Evolutionary conservation across 2,888 invertebrate species (phyloP), one percentile per base, ranked within the genome.

Genomic region (Megastigmus dorsalis): DNA sequence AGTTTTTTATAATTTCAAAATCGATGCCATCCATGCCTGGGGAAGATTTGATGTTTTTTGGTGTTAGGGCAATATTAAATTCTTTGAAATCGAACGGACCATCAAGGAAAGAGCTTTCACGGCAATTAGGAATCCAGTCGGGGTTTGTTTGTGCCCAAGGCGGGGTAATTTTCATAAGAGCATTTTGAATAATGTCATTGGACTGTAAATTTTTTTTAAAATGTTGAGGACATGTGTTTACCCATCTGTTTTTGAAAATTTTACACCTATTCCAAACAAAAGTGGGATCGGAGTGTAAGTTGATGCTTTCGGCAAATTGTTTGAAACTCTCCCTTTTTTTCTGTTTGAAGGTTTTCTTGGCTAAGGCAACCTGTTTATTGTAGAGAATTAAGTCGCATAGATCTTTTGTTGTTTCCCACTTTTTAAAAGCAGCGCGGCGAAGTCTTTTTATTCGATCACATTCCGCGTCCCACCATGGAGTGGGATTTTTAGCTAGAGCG

Each of bases 1-100:
- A n/a, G n/a, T n/a, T n/a, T n/a, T 28, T 38, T 54, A 67, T 18
- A 23, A 38, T 33, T 7, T 30, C 18, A 43, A n/a, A 67, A 28
- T 67, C 67, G 26, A 67, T 45, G 20, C 38, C 23, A 26, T 67
- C 67, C 15, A 15, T 23, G 3, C 67, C 67, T 15, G 67, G 43
- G 5, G 67, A 13, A 9, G 43, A 26, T 5, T 41, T 55, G 10
- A 26, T 13, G 18, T 43, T 67, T 23, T 55, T 54, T 0, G 20
- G 0, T 3, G 43, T 26, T 9, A 67, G 67, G 5, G 43, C 50
- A 26, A 28, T 52, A 26, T 26, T 52, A 13, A 52, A 52, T 26
- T 52, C 50, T 9, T 10, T 13, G 28, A 55, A 26, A 7, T 18
- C 26, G 15, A 55, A 67, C 9, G 54, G 26, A 15, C 4, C 6